Percentiles rank a stretch among this genome's conserved stretches.
phyloP scores from a whole-genome alignment of 2,797 vertebrate genomes.

The Enteromius fasciolatus region DNA sequence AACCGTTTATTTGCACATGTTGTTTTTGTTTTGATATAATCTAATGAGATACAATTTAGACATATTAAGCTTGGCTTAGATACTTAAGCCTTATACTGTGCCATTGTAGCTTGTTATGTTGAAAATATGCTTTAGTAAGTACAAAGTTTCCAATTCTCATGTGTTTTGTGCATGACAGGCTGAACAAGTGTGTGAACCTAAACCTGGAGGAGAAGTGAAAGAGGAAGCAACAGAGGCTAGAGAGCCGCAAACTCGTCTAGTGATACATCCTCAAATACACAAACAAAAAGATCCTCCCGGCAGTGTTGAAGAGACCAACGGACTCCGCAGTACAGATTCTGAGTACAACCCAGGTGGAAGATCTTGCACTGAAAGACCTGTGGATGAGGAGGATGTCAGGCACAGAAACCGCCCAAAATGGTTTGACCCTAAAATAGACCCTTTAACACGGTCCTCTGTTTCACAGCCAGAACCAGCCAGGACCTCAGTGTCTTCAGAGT shows the following conservation, averaged over 20 bases:
- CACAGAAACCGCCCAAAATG: constrained; percentile 40
- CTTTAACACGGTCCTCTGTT: constrained; percentile 38
- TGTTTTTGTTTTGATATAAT: not conserved
- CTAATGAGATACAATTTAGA: not conserved
- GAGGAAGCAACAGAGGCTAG: constrained; percentile 46
- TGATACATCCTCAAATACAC: constrained; percentile 52
- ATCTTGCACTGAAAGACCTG: constrained; percentile 29
- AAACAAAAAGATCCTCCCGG: constrained; percentile 57
- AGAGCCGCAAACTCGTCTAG: constrained; percentile 47
- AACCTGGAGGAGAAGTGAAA: constrained; percentile 47
- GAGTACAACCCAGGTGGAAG: constrained; percentile 47
- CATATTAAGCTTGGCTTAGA: not conserved
- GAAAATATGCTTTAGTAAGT: not conserved
- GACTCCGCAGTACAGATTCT: constrained; percentile 50
- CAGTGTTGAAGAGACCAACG: constrained; percentile 43
- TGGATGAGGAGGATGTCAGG: constrained; percentile 38
- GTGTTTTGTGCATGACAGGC: constrained; percentile 19
- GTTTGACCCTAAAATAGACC: constrained; percentile 50
- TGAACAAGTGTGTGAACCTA: constrained; percentile 23
- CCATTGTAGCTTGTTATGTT: not conserved
- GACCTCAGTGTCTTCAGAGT: constrained; percentile 53
- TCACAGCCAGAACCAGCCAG: constrained; percentile 38
- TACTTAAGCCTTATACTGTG: not conserved
- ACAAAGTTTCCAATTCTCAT: not conserved
- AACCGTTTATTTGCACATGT: not conserved